Conservation (phyloP, 2,888 invertebrate species). For the Acleris cristana region DNA sequence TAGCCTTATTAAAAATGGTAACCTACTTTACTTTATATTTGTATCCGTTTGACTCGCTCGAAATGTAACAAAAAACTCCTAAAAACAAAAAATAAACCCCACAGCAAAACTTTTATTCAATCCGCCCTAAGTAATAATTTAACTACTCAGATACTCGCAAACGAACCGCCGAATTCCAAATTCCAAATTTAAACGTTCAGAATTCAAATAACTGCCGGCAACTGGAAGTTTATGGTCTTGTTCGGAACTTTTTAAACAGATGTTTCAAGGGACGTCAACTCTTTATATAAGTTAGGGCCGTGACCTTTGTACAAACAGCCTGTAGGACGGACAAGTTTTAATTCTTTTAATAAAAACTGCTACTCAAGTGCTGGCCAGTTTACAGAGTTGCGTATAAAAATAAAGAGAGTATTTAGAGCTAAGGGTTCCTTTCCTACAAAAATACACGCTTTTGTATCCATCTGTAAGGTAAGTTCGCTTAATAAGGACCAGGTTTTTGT, state of each 20-base stretch:
- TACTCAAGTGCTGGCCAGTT: background rate
- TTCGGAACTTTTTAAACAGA: slow-evolving; percentile 35
- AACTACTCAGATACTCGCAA: slow-evolving; percentile 11
- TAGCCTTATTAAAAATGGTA: too few relatives aligned
- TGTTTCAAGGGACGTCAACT: slow-evolving; percentile 35
- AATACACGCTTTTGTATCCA: too few relatives aligned
- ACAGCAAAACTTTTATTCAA: background rate
- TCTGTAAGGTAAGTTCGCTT: too few relatives aligned
- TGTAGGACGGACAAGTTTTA: slow-evolving; percentile 2
- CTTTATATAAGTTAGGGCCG: slow-evolving; percentile 22
- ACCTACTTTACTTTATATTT: too few relatives aligned
- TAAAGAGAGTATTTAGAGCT: too few relatives aligned
- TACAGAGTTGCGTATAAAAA: background rate
- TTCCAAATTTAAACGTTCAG: slow-evolving; percentile 21
- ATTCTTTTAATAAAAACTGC: background rate
- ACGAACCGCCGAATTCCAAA: slow-evolving; percentile 9
- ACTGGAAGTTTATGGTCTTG: slow-evolving; percentile 29
- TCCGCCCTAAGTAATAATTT: slow-evolving; percentile 3
- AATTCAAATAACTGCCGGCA: slow-evolving; percentile 28
- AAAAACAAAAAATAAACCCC: background rate
- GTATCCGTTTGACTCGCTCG: too few relatives aligned
- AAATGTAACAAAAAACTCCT: too few relatives aligned
- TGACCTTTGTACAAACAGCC: slow-evolving; percentile 9
- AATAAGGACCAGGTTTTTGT: too few relatives aligned
- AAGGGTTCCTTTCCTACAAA: too few relatives aligned